These are phyloP conservation scores for Myoxocephalus aenaeus DNA, from an alignment of 2,797 vertebrate genomes.

Conservation along the genomic window DNA sequence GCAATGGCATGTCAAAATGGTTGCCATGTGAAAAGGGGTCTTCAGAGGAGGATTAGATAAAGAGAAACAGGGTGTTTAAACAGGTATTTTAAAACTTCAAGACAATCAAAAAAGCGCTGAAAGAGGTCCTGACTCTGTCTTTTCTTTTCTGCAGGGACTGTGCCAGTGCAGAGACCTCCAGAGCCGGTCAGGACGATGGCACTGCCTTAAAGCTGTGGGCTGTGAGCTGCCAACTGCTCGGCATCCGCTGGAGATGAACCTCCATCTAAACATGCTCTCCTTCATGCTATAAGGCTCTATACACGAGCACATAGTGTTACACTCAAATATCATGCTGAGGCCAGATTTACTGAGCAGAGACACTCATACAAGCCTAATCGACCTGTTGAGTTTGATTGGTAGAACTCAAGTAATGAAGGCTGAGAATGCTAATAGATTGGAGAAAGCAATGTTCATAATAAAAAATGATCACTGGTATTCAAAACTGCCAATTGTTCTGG, in stretches of 20 bases:
- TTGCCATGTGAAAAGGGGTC: background rate
- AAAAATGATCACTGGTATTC: constrained; percentile 1
- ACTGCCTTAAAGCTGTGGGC: constrained; percentile 81
- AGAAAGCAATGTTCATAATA: constrained; percentile 9
- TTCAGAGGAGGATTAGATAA: background rate
- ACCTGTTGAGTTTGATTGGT: background rate
- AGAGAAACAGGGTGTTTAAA: background rate
- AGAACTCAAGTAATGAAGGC: background rate
- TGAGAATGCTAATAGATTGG: background rate
- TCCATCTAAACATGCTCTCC: background rate
- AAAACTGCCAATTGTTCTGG: background rate
- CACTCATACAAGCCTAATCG: background rate
- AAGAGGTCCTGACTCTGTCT: background rate
- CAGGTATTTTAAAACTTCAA: background rate
- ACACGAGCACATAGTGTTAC: background rate
- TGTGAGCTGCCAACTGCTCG: constrained; percentile 81
- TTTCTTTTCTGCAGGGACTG: constrained; percentile 69
- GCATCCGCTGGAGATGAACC: constrained; percentile 81
- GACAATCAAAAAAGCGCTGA: background rate
- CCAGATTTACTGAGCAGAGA: background rate
- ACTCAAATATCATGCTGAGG: background rate
- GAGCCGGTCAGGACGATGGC: constrained; percentile 76
- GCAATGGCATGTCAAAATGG: background rate
- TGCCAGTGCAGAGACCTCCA: constrained; percentile 52
- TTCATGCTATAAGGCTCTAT: background rate